A percentile compares a stretch with the other conserved stretches of the same genome.
phyloP scores from a whole-genome alignment of 2,888 invertebrate species.

The Trachelus troglodyta region DNA sequence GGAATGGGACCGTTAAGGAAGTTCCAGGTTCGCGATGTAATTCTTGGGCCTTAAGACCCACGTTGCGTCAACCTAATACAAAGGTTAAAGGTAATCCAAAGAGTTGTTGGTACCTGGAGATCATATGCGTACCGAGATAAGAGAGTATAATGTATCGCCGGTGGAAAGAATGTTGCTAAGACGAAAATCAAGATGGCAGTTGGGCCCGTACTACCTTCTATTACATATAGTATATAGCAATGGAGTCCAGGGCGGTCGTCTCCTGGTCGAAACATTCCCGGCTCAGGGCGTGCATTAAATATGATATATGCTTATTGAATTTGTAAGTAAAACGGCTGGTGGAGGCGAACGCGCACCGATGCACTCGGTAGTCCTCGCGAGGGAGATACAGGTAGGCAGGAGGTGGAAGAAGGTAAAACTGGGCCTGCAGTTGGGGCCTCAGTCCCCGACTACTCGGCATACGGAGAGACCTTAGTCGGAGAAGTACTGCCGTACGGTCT shows the following conservation, averaged over 20 bases:
- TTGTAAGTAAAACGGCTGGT: slow-evolving; percentile 59
- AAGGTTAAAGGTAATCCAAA: neutral
- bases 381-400: slow-evolving; percentile 21
- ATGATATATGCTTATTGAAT: slow-evolving; percentile 65
- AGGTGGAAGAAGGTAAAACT: slow-evolving; percentile 17
- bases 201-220: neutral
- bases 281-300: slow-evolving; percentile 58
- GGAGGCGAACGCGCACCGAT: slow-evolving; percentile 15
- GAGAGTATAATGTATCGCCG: neutral
- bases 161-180: neutral
- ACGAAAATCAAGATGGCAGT: neutral
- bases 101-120: neutral
- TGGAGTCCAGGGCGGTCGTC: slow-evolving; percentile 25
- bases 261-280: slow-evolving; percentile 41
- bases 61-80: neutral
- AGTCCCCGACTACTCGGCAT: slow-evolving; percentile 4
- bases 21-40: neutral
- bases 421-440: neutral
- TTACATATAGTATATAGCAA: neutral
- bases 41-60: neutral
- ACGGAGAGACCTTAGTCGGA: slow-evolving; percentile 22
- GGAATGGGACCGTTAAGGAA: neutral
- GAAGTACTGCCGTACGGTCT: slow-evolving; percentile 10
- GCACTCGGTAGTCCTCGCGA: slow-evolving; percentile 20
- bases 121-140: neutral